phyloP scores from a whole-genome alignment of 2,797 vertebrate species.

The Sebastes dallii region DNA sequence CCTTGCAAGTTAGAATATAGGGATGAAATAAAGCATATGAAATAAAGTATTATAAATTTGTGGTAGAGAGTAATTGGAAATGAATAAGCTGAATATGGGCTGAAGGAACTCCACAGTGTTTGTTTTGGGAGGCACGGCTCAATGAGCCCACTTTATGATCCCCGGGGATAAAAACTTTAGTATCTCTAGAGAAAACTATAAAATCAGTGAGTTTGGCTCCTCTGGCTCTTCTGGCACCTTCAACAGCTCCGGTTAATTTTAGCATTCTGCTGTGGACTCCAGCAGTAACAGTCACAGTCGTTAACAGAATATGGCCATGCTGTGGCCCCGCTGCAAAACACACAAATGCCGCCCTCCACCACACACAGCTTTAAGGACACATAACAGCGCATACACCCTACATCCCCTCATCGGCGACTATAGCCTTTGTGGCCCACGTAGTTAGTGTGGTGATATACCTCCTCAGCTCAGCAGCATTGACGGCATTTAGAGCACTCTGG shows the following conservation, averaged over 20 bases:
- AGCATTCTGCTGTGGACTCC: conserved; percentile 34
- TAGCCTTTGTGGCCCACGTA: conserved; percentile 22
- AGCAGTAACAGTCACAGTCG: conserved; percentile 37
- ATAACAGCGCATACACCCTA: conserved; percentile 16
- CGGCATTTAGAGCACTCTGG: conserved; percentile 30
- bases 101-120: conserved; percentile 21
- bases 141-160: conserved; percentile 47
- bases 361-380: conserved; percentile 38
- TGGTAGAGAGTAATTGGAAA: background rate
- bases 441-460: conserved; percentile 46
- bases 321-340: conserved; percentile 50
- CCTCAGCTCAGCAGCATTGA: conserved; percentile 15
- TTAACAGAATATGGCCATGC: conserved; percentile 56
- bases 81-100: background rate
- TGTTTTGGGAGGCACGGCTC: conserved; percentile 12
- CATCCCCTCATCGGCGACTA: conserved; percentile 16
- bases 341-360: conserved; percentile 9
- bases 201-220: conserved; percentile 35
- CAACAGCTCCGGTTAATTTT: conserved; percentile 42
- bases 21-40: background rate
- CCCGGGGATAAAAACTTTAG: conserved; percentile 47
- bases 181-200: conserved; percentile 57
- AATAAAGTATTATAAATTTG: background rate
- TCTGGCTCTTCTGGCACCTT: conserved; percentile 26
- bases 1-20: background rate